Percentiles rank a stretch among this genome's conserved stretches.
Evolutionary conservation across 1,140 invertebrate species (phyloP).

Genomic region (Drosophila ficusphila): DNA sequence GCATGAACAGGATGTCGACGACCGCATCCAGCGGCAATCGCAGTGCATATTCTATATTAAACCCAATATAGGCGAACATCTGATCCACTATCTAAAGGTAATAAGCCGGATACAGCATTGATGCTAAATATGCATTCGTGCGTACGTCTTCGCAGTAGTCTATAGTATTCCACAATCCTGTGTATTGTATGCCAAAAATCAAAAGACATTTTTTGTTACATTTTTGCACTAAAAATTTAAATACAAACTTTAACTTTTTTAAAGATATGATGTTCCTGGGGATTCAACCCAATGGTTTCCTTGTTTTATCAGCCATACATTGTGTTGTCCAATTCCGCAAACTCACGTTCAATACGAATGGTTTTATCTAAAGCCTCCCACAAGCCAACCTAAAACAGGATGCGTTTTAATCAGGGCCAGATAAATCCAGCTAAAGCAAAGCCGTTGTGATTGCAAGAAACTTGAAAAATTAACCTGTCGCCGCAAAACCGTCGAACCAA

Average conservation of each 20-base stretch:
- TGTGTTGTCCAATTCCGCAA: conserved; percentile 23
- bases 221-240: conserved; percentile 54
- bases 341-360: conserved; percentile 61
- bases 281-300: too few relatives aligned
- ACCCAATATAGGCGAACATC: conserved; percentile 66
- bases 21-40: conserved; percentile 45
- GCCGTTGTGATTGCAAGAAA: conserved; percentile 27
- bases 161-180: conserved; percentile 40
- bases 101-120: conserved; percentile 51
- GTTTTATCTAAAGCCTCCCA: conserved; percentile 50
- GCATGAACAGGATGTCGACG: conserved; percentile 35
- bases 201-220: conserved; percentile 55
- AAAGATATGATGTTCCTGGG: too few relatives aligned
- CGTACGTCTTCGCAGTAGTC: conserved; percentile 23
- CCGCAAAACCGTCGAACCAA: conserved; percentile 51
- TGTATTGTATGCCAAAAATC: conserved; percentile 47
- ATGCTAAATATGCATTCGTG: conserved; percentile 12
- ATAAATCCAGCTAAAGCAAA: conserved; percentile 20
- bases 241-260: too few relatives aligned
- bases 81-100: conserved; percentile 74
- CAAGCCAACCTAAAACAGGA: conserved; percentile 20
- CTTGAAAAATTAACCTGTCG: conserved; percentile 57
- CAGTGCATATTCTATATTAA: conserved; percentile 77
- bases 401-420: conserved; percentile 38
- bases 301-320: not conserved